These are phyloP conservation scores for Machimus rusticus DNA, from an alignment of 2,888 invertebrate genomes.

Conservation along the genomic window DNA sequence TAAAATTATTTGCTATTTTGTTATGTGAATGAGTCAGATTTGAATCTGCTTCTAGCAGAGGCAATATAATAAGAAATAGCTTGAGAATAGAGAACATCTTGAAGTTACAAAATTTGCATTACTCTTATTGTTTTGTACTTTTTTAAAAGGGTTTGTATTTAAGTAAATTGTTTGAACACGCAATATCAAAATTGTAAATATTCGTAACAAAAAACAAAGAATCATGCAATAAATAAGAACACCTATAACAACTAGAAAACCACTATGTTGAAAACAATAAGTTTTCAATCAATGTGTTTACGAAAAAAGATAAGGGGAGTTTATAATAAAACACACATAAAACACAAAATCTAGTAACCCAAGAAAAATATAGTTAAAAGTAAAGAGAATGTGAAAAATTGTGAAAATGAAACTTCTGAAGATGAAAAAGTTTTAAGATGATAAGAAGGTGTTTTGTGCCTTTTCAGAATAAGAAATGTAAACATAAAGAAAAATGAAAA, in stretches of 20 bases:
- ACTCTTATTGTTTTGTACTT: background rate
- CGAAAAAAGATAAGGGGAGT: background rate
- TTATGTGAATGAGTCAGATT: slow-evolving; percentile 6
- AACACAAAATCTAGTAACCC: background rate
- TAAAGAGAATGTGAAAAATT: background rate
- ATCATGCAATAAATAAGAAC: slow-evolving; percentile 7
- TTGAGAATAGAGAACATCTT: background rate
- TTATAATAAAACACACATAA: slow-evolving; percentile 5
- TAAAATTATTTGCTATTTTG: slow-evolving; percentile 35
- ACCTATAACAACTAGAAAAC: background rate
- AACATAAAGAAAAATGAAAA: slow-evolving; percentile 6
- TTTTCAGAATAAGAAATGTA: slow-evolving; percentile 48
- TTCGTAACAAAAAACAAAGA: background rate
- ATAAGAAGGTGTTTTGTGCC: slow-evolving; percentile 53
- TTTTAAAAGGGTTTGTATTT: background rate
- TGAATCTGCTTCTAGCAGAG: slow-evolving; percentile 3
- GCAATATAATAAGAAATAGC: background rate
- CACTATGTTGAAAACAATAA: background rate
- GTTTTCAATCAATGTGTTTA: slow-evolving; percentile 5
- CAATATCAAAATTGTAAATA: slow-evolving; percentile 38
- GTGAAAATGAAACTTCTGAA: background rate
- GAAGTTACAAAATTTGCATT: slow-evolving; percentile 17
- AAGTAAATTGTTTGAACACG: background rate
- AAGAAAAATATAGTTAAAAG: background rate
- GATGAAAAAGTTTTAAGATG: slow-evolving; percentile 40